A percentile compares a stretch with the other conserved stretches of the same genome.
Evolutionary conservation across 2,113 vertebrate species (phyloP).

Genomic region (Odontophorus gujanensis): DNA sequence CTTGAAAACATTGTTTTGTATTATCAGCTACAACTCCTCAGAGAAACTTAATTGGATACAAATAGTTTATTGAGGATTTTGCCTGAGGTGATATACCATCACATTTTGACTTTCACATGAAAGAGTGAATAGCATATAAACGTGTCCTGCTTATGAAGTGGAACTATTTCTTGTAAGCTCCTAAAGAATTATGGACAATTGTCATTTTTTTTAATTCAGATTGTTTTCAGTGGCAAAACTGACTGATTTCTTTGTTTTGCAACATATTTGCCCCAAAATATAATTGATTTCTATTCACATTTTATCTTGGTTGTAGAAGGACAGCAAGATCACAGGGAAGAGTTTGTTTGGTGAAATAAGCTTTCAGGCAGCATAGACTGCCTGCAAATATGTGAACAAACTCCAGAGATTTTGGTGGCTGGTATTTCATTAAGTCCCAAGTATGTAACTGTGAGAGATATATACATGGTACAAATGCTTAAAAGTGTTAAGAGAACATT

Average conservation of each 20-base stretch:
- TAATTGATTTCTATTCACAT: neutral
- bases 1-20: neutral
- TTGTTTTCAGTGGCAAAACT: neutral
- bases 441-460: neutral
- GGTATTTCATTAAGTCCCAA: neutral
- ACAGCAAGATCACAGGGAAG: neutral
- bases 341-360: neutral
- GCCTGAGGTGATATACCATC: neutral
- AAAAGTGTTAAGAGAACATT: neutral
- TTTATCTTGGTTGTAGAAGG: neutral
- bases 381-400: neutral
- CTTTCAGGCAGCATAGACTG: neutral
- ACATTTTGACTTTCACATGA: conserved; percentile 9
- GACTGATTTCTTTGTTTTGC: neutral
- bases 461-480: accelerated
- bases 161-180: neutral
- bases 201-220: neutral
- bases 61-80: conserved; percentile 21
- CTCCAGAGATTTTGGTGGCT: neutral
- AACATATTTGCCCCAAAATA: neutral
- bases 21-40: neutral
- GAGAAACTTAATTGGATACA: neutral
- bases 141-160: neutral
- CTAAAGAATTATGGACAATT: neutral
- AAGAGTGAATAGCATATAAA: neutral